phyloP scores from a whole-genome alignment of 2,113 vertebrate species.

The Calidris pygmaea region DNA sequence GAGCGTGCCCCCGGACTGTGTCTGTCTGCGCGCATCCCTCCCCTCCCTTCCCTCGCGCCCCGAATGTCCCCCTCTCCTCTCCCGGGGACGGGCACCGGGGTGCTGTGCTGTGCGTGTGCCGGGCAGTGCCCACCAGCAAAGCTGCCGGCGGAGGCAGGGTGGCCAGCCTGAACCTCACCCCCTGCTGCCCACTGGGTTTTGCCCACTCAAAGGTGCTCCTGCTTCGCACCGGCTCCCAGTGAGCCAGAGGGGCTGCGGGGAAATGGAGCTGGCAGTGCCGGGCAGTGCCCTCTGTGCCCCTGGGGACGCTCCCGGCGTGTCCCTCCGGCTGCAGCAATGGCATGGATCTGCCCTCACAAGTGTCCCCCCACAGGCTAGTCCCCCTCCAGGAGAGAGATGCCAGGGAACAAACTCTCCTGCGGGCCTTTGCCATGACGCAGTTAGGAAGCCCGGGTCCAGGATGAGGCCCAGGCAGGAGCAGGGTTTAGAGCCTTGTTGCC shows the following conservation, averaged over 20 bases:
- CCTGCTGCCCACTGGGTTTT: fast-evolving
- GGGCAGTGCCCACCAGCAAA: neutral
- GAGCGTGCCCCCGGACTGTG: fast-evolving
- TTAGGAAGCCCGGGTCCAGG: neutral
- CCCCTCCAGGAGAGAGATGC: neutral
- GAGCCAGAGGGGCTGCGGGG: neutral
- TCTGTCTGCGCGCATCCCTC: neutral
- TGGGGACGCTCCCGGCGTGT: fast-evolving
- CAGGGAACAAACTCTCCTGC: neutral
- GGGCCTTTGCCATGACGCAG: neutral
- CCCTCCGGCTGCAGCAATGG: neutral
- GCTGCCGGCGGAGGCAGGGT: neutral
- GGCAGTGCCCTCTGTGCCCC: neutral
- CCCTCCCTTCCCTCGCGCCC: neutral
- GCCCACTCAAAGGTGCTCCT: neutral
- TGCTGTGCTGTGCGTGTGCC: fast-evolving
- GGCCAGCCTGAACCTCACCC: neutral
- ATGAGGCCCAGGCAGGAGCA: neutral
- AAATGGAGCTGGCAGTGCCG: fast-evolving
- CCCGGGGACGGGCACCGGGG: fast-evolving
- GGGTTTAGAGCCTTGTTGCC: neutral
- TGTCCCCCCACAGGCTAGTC: fast-evolving
- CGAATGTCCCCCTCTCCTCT: neutral
- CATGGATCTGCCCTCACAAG: neutral
- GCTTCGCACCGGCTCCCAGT: neutral